Base-by-base conservation (phyloP, 2,888 invertebrate species). In the Cephus spinipes region DNA sequence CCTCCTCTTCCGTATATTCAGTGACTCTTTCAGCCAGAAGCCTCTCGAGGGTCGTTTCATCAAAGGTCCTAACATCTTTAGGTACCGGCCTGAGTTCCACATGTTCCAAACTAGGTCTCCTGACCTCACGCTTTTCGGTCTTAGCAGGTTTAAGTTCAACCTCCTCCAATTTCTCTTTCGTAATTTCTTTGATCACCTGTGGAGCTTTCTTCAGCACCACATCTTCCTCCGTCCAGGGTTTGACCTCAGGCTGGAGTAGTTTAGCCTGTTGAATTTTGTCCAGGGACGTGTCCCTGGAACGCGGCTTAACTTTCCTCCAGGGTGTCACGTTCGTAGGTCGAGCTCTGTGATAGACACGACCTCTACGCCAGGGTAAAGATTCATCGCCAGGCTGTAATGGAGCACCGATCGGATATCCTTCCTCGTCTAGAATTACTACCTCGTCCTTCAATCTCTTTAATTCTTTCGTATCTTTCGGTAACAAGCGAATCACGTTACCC, bases 301-400 rank as follows among this genome's bases (percentile, higher is more conserved):
- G 85, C 30, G 87, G 84, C 81, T 85, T 87, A 12, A 69, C 76
- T 83, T 85, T 88, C 76, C 90, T 83, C 91, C 91, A 91, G 23
- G 90, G 89, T 74, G 87, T 83, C 40, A 81, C 78, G 71, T 84
- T 80, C 32, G 80, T 79, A 31, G 84, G 83, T 74, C 86, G 83
- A 73, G 88, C 81, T 79, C 88, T 84, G 80, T 86, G 89, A 40
- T 81, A 82, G 68, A 89, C 89, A 3, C 89, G 84, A 31, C 86
- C 88, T 80, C 85, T 88, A 83, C 94, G 90, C 94, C 94, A 94
- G 32, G 93, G 93, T 82, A 94, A 85, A 40, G 92, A 91, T 88
- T 94, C 93, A 87, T 94, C 94, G 36, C 90, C 90, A 4, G 90
- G 86, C 81, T 87, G 89, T 76, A 91, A 83, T 12, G 86, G 84